Conservation (phyloP, 2,797 vertebrate genomes). For the Morelia viridis region DNA sequence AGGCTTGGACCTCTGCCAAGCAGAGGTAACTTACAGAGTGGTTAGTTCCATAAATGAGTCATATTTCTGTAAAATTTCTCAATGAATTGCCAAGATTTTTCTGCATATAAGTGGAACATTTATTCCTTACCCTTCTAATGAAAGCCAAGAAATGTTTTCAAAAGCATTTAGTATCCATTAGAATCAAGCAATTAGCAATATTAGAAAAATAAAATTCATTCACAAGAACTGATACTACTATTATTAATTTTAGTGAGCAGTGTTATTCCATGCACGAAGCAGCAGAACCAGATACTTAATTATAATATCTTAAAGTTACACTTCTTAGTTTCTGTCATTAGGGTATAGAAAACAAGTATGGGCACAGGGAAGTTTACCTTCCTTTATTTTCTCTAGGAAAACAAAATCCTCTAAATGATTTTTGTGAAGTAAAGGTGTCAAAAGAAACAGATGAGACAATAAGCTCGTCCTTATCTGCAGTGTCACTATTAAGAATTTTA, state of each 20-base stretch:
- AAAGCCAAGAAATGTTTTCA: neutral
- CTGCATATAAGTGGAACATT: neutral
- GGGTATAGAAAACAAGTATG: neutral
- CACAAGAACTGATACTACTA: neutral
- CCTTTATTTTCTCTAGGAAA: neutral
- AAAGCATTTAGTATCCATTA: neutral
- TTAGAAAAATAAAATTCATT: neutral
- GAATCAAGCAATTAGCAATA: neutral
- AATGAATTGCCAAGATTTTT: neutral
- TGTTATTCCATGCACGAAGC: neutral
- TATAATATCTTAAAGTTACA: neutral
- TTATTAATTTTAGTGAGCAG: conserved; percentile 16
- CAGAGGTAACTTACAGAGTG: neutral
- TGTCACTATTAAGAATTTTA: neutral
- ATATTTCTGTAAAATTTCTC: neutral
- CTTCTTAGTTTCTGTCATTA: conserved; percentile 1
- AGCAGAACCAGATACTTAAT: neutral
- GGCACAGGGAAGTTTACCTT: conserved; percentile 15
- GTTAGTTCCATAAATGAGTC: neutral
- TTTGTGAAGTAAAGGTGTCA: neutral
- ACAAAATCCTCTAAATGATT: conserved; percentile 2
- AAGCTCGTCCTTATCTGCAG: neutral
- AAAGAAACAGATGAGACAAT: neutral
- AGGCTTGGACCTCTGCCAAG: neutral
- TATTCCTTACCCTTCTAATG: neutral